Conservation (phyloP, 2,113 vertebrate genomes). For the Noctilio leporinus region DNA sequence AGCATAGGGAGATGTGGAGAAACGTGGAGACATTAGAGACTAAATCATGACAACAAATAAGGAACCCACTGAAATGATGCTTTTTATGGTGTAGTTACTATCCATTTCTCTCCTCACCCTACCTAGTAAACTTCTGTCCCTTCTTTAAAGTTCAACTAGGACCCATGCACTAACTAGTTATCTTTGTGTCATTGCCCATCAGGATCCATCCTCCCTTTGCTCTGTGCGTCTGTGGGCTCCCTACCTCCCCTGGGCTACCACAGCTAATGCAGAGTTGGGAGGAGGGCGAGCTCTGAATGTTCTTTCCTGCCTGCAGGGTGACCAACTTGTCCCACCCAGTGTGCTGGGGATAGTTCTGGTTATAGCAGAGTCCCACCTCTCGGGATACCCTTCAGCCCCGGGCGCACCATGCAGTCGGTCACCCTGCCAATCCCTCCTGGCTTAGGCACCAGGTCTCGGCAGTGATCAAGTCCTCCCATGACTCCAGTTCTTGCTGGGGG, state of each 20-base stretch:
- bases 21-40: background rate
- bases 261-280: no score
- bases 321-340: background rate
- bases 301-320: no score
- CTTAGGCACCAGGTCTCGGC: background rate
- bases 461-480: background rate
- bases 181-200: background rate
- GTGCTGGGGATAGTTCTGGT: background rate
- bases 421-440: background rate
- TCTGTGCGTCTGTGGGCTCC: background rate
- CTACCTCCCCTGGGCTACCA: background rate
- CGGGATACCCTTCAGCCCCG: background rate
- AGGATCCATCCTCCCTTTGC: background rate
- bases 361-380: background rate
- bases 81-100: background rate
- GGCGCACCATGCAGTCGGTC: background rate
- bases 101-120: background rate
- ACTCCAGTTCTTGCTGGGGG: no score
- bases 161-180: no score
- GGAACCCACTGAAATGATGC: background rate
- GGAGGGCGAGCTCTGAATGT: background rate
- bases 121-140: background rate
- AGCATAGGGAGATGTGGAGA: background rate
- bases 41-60: background rate
- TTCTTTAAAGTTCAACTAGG: background rate